Base-by-base conservation (phyloP, 1,140 invertebrate species). In the Venturia canescens region DNA sequence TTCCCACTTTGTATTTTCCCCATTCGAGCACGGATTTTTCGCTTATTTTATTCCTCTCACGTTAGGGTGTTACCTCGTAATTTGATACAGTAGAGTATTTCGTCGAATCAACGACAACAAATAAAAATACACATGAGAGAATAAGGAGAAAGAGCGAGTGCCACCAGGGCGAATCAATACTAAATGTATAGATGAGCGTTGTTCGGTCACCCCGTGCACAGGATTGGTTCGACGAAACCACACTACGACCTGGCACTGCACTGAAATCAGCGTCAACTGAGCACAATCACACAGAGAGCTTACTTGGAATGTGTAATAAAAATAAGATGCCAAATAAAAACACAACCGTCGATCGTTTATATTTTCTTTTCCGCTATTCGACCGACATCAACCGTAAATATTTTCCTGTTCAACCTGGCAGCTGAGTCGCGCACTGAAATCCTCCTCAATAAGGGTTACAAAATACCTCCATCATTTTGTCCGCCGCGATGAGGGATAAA, bases 161-260 rank as follows among this genome's bases (percentile, higher is more conserved):
- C 60, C 60, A 66, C 60, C 60, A 50, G 38, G 75, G 26, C 81
- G 81, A 86, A 84, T 86, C 83, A 83, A 84, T 85, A 84, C 81
- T 70, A 72, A 77, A 67, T 78, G 27, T 53, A 60, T 53, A 78
- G 13, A n/a, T 57, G 13, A 27, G 60, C 21, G 60, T 63, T 66
- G 21, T 66, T 66, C 23, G 11, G 27, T 72, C 27, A 66, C 53
- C 53, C 53, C 53, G 53, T 57, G 53, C 15, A 57, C 53, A 57
- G 5, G 4, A 57, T 57, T 57, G 53, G 53, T 13, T 57, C 53
- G 53, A n/a, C 15, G 21, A n/a, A 57, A 4, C 53, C 53, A 57
- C 53, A 57, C 53, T n/a, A 9, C 21, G 15, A 57, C 21, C 18
- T 57, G 18, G 18, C 53, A 18, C 53, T 23, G 18, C 1, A 57